Evolutionary conservation across 2,113 vertebrate genomes (phyloP).

Genomic region (Paraplagusia blochii): DNA sequence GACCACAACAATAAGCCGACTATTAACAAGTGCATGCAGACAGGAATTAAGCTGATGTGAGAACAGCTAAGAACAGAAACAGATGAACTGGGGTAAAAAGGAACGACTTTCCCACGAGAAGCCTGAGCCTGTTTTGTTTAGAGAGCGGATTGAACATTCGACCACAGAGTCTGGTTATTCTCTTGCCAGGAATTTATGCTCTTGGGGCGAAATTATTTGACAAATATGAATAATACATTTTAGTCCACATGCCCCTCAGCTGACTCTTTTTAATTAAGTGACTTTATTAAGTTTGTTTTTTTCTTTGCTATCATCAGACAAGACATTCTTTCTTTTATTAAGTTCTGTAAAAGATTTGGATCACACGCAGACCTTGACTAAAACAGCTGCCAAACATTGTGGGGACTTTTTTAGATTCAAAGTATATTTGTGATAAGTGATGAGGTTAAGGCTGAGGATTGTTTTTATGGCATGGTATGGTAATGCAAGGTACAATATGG

Average conservation of each 20-base stretch:
- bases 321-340: conserved; percentile 14
- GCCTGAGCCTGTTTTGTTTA: neutral
- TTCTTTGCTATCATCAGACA: conserved; percentile 15
- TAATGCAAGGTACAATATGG: too few relatives aligned
- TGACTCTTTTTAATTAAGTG: conserved; percentile 43
- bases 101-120: too few relatives aligned
- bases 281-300: conserved; percentile 24
- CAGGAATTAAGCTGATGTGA: too few relatives aligned
- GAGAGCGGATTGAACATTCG: neutral
- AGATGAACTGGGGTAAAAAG: too few relatives aligned
- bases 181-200: conserved; percentile 44
- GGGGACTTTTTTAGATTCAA: neutral
- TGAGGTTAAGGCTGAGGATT: too few relatives aligned
- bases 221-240: conserved; percentile 37
- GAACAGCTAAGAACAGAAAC: neutral
- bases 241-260: conserved; percentile 51
- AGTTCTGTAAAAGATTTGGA: conserved; percentile 15
- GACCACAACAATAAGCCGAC: neutral
- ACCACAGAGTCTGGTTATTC: conserved; percentile 16
- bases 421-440: too few relatives aligned
- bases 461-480: too few relatives aligned
- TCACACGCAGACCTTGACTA: conserved; percentile 3
- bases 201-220: conserved; percentile 20
- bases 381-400: neutral
- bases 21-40: neutral